These are phyloP conservation scores for Steinernema khuongi DNA, from an alignment of 1,140 invertebrate species.

Conservation along the genomic window DNA sequence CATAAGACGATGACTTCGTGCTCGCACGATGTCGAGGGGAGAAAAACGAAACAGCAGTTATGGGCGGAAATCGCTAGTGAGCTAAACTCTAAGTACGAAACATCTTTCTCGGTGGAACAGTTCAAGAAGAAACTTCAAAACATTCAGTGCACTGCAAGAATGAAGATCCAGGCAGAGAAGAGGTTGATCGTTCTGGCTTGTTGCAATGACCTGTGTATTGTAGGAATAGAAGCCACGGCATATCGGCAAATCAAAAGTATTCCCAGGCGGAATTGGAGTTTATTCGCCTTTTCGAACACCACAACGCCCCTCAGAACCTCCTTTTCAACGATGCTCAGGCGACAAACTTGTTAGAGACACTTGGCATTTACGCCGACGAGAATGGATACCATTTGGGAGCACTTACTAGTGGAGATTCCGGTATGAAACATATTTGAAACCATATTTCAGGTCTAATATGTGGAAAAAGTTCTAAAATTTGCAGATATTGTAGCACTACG, in stretches of 20 bases:
- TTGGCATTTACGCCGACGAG: not conserved
- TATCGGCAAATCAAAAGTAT: not conserved
- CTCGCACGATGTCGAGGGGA: not conserved
- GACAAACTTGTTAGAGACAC: not conserved
- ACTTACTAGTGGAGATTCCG: not conserved
- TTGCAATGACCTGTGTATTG: not conserved
- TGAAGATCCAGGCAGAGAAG: slow-evolving; percentile 8
- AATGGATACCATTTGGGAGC: slow-evolving; percentile 5
- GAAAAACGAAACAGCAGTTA: not conserved
- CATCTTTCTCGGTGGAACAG: not conserved
- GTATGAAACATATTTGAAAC: not conserved
- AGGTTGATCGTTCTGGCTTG: not conserved
- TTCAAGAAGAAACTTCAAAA: slow-evolving; percentile 8
- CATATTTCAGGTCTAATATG: not conserved
- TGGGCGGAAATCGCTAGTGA: not conserved
- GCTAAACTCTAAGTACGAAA: slow-evolving; percentile 1
- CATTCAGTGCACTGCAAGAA: slow-evolving; percentile 4
- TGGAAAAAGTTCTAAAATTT: too few species aligned
- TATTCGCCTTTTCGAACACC: not conserved
- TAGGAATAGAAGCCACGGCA: not conserved
- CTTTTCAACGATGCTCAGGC: not conserved
- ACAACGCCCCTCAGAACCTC: not conserved
- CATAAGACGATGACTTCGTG: slow-evolving; percentile 6
- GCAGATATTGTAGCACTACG: too few species aligned
- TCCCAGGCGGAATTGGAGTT: slow-evolving; percentile 12